Evolutionary conservation across 2,888 invertebrate species (phyloP).

Genomic region (Zhuqinia jingwanae): DNA sequence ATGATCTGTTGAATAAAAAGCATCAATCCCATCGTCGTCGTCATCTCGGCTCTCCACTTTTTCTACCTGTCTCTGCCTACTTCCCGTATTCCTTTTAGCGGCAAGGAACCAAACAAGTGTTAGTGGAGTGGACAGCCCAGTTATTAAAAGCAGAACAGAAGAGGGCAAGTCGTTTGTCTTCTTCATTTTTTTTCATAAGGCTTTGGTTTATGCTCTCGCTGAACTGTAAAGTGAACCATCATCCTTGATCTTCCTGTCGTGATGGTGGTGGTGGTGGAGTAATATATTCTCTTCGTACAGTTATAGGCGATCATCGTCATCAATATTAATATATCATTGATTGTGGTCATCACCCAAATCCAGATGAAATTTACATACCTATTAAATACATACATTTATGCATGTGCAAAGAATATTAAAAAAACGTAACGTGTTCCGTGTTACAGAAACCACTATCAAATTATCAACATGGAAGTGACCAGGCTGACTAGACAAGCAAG

Average conservation of each 20-base stretch:
- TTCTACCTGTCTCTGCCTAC: conserved; percentile 26
- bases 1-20: conserved; percentile 52
- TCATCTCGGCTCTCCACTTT: conserved; percentile 50
- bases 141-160: conserved; percentile 60
- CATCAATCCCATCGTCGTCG: conserved; percentile 52
- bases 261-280: background rate
- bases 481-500: conserved; percentile 3
- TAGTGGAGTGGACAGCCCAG: conserved; percentile 57
- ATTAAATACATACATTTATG: conserved; percentile 26
- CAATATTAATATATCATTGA: background rate
- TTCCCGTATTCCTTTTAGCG: conserved; percentile 72
- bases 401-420: background rate
- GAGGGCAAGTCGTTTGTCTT: conserved; percentile 24
- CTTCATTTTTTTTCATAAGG: conserved; percentile 51
- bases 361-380: conserved; percentile 58
- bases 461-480: conserved; percentile 30
- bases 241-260: conserved; percentile 66
- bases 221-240: conserved; percentile 28
- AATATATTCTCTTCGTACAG: conserved; percentile 21
- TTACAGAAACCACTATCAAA: conserved; percentile 1
- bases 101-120: conserved; percentile 62
- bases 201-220: background rate
- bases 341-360: conserved; percentile 18
- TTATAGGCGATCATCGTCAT: conserved; percentile 28
- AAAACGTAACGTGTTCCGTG: conserved; percentile 22